Conservation (phyloP, 2,113 vertebrate genomes). For the Oryzias melastigma region DNA sequence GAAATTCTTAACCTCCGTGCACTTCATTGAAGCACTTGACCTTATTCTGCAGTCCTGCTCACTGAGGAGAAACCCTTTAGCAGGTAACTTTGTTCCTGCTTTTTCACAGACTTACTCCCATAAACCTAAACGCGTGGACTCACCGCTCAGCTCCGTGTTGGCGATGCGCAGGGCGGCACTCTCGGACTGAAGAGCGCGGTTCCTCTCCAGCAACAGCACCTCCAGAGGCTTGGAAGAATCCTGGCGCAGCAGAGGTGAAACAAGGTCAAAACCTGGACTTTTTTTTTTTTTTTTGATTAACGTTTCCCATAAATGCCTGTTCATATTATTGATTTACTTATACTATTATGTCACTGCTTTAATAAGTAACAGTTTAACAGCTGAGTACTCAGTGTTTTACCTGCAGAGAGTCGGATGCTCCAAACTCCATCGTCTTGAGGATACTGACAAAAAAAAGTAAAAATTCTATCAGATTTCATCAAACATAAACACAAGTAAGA, state of each 20-base stretch:
- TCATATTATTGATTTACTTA: constrained; percentile 1
- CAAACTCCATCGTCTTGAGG: constrained; percentile 97
- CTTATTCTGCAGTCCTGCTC: constrained; percentile 3
- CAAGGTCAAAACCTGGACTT: too few species aligned
- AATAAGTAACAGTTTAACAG: neutral
- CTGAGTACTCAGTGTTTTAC: constrained; percentile 68
- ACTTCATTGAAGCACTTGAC: neutral
- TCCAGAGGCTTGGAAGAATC: constrained; percentile 93
- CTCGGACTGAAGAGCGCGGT: constrained; percentile 93
- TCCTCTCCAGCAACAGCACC: constrained; percentile 96
- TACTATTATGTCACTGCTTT: constrained; percentile 1
- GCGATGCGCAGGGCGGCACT: constrained; percentile 91
- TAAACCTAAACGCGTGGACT: constrained; percentile 61
- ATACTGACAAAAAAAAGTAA: constrained; percentile 79
- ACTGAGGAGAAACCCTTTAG: constrained; percentile 19
- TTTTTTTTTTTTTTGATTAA: neutral
- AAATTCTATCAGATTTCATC: neutral
- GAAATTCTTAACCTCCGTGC: neutral
- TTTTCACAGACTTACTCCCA: too few species aligned
- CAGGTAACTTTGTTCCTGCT: too few species aligned
- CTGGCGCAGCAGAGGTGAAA: constrained; percentile 40
- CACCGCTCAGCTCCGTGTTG: constrained; percentile 96
- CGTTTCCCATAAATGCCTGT: neutral
- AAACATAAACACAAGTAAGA: neutral
- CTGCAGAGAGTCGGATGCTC: constrained; percentile 87